Percentiles rank a stretch among this genome's conserved stretches.
These are phyloP conservation scores for Channa striata DNA, from an alignment of 2,797 vertebrate species.

Conservation along the genomic window DNA sequence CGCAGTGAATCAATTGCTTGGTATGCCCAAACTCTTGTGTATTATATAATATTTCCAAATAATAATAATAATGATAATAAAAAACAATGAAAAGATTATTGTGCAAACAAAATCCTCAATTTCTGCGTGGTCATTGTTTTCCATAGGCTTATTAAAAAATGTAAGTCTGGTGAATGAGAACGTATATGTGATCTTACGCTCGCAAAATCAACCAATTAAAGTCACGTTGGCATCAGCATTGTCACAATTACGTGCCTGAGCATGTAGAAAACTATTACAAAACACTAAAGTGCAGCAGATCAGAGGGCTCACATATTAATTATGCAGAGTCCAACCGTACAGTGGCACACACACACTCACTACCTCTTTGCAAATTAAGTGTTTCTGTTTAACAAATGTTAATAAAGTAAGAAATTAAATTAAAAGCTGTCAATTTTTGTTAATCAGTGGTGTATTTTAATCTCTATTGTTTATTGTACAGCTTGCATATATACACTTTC, in stretches of 20 bases:
- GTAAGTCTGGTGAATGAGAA: not conserved
- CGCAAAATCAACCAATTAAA: not conserved
- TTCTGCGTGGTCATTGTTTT: constrained; percentile 40
- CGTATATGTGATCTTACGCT: constrained; percentile 36
- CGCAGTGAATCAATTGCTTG: constrained; percentile 72
- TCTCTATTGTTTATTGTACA: not conserved
- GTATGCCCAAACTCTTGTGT: constrained; percentile 77
- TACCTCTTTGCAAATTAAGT: not conserved
- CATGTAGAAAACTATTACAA: not conserved
- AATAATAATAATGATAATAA: constrained; percentile 57
- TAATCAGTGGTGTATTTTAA: not conserved
- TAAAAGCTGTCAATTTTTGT: not conserved
- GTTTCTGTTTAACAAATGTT: not conserved
- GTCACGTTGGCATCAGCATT: not conserved
- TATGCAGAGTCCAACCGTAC: not conserved
- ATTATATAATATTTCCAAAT: constrained; percentile 82
- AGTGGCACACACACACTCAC: not conserved
- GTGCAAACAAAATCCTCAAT: constrained; percentile 6
- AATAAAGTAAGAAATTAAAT: not conserved
- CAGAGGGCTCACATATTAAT: not conserved
- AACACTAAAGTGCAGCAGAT: not conserved
- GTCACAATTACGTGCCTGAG: not conserved
- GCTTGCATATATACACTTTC: not conserved
- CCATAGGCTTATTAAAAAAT: not conserved
- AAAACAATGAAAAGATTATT: constrained; percentile 59